Percentiles rank a stretch among this genome's conserved stretches.
Evolutionary conservation across 2,113 vertebrate genomes (phyloP).

Genomic region (Cranoglanis bouderius): DNA sequence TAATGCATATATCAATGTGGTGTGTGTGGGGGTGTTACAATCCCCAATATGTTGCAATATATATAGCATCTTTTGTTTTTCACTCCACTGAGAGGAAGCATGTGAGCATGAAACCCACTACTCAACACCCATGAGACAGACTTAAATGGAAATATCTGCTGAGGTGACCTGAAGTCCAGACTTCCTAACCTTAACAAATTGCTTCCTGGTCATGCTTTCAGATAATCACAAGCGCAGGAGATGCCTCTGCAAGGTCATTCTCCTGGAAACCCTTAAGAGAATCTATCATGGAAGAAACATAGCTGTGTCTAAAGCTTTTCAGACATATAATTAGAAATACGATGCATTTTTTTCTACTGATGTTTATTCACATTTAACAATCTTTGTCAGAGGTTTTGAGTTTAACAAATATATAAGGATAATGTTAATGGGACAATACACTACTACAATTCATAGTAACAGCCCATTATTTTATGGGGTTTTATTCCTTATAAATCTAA

Average conservation of each 20-base stretch:
- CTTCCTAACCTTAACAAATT: conserved; percentile 66
- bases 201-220: conserved; percentile 72
- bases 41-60: too few relatives aligned
- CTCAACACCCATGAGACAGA: conserved; percentile 57
- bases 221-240: conserved; percentile 56
- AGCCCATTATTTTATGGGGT: not conserved
- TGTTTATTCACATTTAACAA: not conserved
- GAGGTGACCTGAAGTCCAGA: conserved; percentile 60
- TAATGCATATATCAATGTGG: not conserved
- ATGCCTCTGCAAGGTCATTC: conserved; percentile 50
- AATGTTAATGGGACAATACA: not conserved
- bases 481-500: not conserved
- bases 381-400: not conserved
- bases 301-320: conserved; percentile 5
- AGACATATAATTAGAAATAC: conserved; percentile 6
- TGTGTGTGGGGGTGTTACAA: conserved; percentile 25
- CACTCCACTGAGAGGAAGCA: conserved; percentile 39
- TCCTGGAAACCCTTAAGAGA: conserved; percentile 49
- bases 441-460: not conserved
- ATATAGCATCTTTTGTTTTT: conserved; percentile 7
- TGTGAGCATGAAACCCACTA: conserved; percentile 34
- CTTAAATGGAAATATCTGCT: conserved; percentile 61
- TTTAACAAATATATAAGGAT: not conserved
- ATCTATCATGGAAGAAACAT: conserved; percentile 35
- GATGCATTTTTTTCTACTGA: not conserved